Evolutionary conservation across 2,888 invertebrate species (phyloP).

Genomic region (Vesta saturnalis): DNA sequence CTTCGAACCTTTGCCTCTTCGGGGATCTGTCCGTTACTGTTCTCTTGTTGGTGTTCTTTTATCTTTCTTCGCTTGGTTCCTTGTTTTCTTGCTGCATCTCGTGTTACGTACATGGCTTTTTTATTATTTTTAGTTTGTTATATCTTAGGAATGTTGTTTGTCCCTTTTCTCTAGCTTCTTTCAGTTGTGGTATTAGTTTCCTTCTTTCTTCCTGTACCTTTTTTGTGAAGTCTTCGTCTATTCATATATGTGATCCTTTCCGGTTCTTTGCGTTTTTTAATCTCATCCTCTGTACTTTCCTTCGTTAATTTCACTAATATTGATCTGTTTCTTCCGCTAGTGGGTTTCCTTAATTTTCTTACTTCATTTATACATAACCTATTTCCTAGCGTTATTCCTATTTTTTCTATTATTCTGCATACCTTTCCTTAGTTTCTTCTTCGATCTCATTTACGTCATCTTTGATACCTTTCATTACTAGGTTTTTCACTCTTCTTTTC

Average conservation of each 20-base stretch:
- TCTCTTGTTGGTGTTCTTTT: background rate
- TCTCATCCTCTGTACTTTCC: background rate
- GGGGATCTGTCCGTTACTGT: background rate
- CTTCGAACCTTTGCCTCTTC: background rate
- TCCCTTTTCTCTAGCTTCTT: too few species aligned
- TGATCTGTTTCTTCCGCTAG: too few species aligned
- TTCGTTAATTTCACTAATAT: too few species aligned
- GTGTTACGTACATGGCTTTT: background rate
- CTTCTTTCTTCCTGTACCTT: too few species aligned
- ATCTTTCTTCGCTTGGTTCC: background rate
- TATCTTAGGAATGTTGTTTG: too few species aligned
- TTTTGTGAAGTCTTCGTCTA: too few species aligned
- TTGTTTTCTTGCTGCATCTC: background rate
- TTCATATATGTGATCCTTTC: background rate
- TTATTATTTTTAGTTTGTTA: background rate
- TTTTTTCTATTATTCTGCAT: too few species aligned
- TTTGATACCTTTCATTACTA: too few species aligned
- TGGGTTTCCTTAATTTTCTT: background rate
- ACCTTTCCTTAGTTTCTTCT: too few species aligned
- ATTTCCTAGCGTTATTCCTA: too few species aligned
- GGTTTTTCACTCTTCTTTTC: background rate
- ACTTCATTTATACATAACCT: background rate
- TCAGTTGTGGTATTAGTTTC: too few species aligned
- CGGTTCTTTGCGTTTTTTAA: background rate
- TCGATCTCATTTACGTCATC: too few species aligned